Conservation (phyloP, 2,797 vertebrate species). For the Botia almorhae region DNA sequence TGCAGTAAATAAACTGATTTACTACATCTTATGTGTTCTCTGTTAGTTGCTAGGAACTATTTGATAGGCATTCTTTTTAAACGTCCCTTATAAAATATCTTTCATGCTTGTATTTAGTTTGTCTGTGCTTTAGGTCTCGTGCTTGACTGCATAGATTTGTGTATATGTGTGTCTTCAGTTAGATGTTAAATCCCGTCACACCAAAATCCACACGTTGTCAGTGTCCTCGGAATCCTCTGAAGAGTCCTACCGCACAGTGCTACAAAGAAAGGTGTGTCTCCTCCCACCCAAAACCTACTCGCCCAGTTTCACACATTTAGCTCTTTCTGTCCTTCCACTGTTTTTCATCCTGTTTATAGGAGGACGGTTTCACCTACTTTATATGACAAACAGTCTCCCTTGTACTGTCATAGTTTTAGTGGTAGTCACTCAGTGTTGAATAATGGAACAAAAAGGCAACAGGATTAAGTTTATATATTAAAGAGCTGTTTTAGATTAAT, state of each 20-base stretch:
- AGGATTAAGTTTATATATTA: too few relatives aligned
- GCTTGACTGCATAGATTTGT: slow-evolving; percentile 39
- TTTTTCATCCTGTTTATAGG: slow-evolving; percentile 23
- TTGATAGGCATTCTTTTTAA: background rate
- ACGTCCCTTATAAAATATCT: too few relatives aligned
- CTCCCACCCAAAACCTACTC: slow-evolving; percentile 17
- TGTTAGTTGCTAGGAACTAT: background rate
- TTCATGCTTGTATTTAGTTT: background rate
- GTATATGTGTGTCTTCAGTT: slow-evolving; percentile 68
- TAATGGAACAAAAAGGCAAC: background rate
- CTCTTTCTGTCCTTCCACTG: background rate
- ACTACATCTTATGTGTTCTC: background rate
- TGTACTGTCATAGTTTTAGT: background rate
- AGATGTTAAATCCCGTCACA: slow-evolving; percentile 80
- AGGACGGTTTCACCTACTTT: slow-evolving; percentile 12
- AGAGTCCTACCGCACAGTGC: slow-evolving; percentile 86
- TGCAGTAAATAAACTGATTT: background rate
- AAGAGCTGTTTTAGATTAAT: too few relatives aligned
- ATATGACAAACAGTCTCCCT: slow-evolving; percentile 1
- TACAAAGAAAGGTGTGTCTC: slow-evolving; percentile 81
- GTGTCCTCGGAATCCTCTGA: slow-evolving; percentile 87
- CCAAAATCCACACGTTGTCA: slow-evolving; percentile 88
- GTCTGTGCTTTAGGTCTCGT: slow-evolving; percentile 20
- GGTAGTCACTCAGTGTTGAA: background rate
- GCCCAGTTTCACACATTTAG: background rate